Percentiles rank a stretch among this genome's conserved stretches.
Conservation (phyloP, 2,888 invertebrate species). For the Thereva unica region DNA sequence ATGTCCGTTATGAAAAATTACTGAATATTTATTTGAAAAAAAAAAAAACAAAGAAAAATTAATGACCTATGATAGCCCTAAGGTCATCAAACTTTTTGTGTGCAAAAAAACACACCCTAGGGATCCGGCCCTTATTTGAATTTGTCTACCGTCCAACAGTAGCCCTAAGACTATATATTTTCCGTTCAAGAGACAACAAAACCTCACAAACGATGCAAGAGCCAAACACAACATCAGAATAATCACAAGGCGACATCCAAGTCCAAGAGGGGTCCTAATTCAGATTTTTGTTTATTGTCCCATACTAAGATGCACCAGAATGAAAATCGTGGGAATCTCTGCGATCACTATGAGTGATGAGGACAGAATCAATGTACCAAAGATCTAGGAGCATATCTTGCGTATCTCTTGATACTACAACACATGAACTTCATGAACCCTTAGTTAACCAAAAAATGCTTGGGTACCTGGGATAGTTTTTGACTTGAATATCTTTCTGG, state of each 20-base stretch:
- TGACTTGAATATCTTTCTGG: not conserved
- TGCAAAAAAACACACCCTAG: too few relatives aligned
- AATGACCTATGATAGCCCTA: too few relatives aligned
- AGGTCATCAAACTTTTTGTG: too few relatives aligned
- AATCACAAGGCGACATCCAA: not conserved
- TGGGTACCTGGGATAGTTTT: not conserved
- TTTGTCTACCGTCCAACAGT: too few relatives aligned
- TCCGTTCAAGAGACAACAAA: not conserved
- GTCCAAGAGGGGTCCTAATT: not conserved
- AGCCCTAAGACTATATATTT: not conserved
- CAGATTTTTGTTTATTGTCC: not conserved
- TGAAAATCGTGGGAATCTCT: not conserved
- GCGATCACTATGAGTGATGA: not conserved
- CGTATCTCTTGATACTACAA: not conserved
- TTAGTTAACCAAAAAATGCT: not conserved
- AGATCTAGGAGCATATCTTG: not conserved
- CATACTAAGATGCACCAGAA: not conserved
- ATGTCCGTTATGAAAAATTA: too few relatives aligned
- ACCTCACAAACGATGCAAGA: not conserved
- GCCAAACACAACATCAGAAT: not conserved
- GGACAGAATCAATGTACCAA: not conserved
- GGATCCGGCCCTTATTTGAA: too few relatives aligned
- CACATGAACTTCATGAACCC: not conserved
- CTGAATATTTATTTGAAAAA: too few relatives aligned
- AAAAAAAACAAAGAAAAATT: too few relatives aligned